phyloP scores from a whole-genome alignment of 2,797 vertebrate genomes.

The Macroramphosus scolopax region DNA sequence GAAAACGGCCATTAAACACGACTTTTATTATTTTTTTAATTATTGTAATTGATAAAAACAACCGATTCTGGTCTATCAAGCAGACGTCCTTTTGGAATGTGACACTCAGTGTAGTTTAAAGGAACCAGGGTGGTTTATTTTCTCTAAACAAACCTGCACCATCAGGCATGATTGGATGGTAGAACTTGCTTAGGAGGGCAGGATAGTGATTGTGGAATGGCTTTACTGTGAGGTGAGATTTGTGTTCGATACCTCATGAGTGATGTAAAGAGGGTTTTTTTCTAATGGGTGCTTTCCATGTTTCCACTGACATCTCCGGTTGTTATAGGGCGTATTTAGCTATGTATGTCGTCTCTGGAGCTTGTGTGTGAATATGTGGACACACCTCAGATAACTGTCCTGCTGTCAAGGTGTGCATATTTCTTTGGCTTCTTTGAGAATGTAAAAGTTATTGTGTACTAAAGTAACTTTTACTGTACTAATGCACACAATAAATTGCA shows the following conservation, averaged over 20 bases:
- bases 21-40: no score
- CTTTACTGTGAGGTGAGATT: no score
- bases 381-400: slow-evolving; percentile 58
- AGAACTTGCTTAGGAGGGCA: no score
- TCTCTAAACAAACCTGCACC: slow-evolving; percentile 59
- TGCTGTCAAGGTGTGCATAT: slow-evolving; percentile 26
- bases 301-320: slow-evolving; percentile 14
- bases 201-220: no score
- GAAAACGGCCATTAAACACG: no score
- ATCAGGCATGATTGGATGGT: no score
- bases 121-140: slow-evolving; percentile 58
- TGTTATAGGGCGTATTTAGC: background rate
- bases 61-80: background rate
- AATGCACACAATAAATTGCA: no score
- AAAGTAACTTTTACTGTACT: no score
- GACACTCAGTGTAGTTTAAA: slow-evolving; percentile 55
- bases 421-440: no score
- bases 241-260: background rate
- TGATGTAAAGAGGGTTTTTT: background rate
- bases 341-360: slow-evolving; percentile 1
- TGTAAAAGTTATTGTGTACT: no score
- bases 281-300: background rate
- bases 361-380: slow-evolving; percentile 19
- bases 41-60: no score
- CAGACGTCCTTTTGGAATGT: slow-evolving; percentile 12